These are phyloP conservation scores for Parasteatoda lunata DNA, from an alignment of 2,888 invertebrate species.

Conservation along the genomic window DNA sequence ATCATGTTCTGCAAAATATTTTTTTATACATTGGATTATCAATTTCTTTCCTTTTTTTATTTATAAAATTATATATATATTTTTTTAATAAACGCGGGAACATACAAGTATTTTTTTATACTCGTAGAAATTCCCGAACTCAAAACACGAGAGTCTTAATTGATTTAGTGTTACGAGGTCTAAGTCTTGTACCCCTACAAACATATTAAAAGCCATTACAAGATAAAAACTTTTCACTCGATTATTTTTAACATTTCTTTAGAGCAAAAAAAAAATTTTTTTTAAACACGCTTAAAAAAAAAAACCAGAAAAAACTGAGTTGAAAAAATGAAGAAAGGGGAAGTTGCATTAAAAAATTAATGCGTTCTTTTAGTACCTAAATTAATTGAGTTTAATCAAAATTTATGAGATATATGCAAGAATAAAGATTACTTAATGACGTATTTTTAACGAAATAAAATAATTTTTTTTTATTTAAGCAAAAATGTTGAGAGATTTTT, in stretches of 20 bases:
- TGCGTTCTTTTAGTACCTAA: conserved; percentile 41
- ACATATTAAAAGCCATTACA: conserved; percentile 49
- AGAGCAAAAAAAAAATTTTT: conserved; percentile 37
- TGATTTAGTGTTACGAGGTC: background rate
- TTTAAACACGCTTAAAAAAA: background rate
- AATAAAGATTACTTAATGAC: conserved; percentile 67
- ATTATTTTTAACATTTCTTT: too few relatives aligned
- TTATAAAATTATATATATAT: too few relatives aligned
- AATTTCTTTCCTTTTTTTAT: too few relatives aligned
- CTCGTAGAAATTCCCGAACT: background rate
- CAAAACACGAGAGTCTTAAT: background rate
- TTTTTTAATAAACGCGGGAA: too few relatives aligned
- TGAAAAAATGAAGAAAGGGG: background rate
- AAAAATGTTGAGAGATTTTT: conserved; percentile 22
- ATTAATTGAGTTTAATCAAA: conserved; percentile 68
- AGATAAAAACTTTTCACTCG: conserved; percentile 20
- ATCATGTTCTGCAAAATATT: too few relatives aligned
- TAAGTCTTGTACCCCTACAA: background rate
- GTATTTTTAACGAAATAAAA: conserved; percentile 34
- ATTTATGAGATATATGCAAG: conserved; percentile 66
- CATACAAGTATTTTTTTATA: too few relatives aligned
- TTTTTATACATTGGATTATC: too few relatives aligned
- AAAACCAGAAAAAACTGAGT: conserved; percentile 24
- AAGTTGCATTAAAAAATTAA: conserved; percentile 54
- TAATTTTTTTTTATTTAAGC: background rate